Evolutionary conservation across 2,888 invertebrate genomes (phyloP), one percentile per base, ranked within the genome.

Genomic region (Quadroppia sp.): DNA sequence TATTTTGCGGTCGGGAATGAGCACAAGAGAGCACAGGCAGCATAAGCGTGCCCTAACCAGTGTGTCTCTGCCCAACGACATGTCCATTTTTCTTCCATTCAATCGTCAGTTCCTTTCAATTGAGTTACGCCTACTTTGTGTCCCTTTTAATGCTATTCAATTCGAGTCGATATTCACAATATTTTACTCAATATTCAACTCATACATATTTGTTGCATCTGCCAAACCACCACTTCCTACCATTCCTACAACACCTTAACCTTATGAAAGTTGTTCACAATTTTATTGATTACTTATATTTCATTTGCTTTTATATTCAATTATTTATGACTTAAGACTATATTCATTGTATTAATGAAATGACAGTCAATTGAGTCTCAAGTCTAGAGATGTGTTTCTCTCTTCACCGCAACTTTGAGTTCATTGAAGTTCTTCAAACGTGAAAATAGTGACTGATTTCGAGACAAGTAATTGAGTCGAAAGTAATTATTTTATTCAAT

Each of bases 1-100:
- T 69, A 69, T 69, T 69, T 25, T 69, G 69, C 23, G 69, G 69
- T 69, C 42, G 69, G 42, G 42, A 69, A n/a, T n/a, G n/a, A n/a
- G n/a, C n/a, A n/a, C n/a, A n/a, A 11, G 69, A n/a, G 32, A n/a
- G 36, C 20, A 15, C 32, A 11, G 17, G 61, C 25, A 17, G 56
- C 36, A 20, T 53, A 48, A 48, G 53, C 23, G 69, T 69, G 69
- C 69, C 69, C 28, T 69, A 69, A 69, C 69, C 42, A 69, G 69
- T 69, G 42, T 69, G 45, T 69, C 69, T 69, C 69, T 69, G 45
- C 25, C 45, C 25, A 69, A 64, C 69, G 69, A 69, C 69, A 69
- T 69, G 69, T 69, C 69, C 69, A 69, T 69, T 69, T 69, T 69
- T 69, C 69, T 69, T 69, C 69, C 25, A 69, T 69, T 69, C 69